These are phyloP conservation scores for Epicauta chinensis DNA, from an alignment of 1,140 invertebrate species.

Conservation along the genomic window DNA sequence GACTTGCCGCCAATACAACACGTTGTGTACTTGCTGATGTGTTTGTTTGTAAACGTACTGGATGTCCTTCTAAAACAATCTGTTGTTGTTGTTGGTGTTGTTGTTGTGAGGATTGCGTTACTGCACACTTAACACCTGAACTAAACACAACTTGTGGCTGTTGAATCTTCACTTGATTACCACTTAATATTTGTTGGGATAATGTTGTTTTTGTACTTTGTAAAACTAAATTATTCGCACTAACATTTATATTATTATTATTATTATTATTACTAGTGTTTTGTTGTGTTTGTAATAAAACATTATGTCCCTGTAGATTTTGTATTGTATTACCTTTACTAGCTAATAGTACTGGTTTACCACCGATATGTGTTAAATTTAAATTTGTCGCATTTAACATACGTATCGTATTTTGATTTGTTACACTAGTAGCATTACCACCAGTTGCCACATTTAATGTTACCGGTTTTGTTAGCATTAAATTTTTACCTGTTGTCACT, in stretches of 20 bases:
- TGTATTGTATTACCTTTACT: conserved; percentile 47
- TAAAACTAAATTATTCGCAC: conserved; percentile 11
- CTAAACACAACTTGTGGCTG: conserved; percentile 31
- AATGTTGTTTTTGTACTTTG: conserved; percentile 28
- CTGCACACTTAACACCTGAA: conserved; percentile 16
- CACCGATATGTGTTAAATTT: conserved; percentile 52
- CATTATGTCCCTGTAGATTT: conserved; percentile 40
- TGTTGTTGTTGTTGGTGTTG: too few species aligned
- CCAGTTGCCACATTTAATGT: conserved; percentile 19
- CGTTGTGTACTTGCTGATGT: conserved; percentile 42
- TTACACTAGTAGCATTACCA: conserved; percentile 22
- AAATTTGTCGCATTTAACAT: conserved; percentile 50
- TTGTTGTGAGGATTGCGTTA: conserved; percentile 9
- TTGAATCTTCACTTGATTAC: conserved; percentile 23
- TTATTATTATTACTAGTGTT: background rate
- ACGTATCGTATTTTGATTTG: conserved; percentile 38
- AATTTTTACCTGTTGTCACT: conserved; percentile 21
- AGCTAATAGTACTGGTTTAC: conserved; percentile 58
- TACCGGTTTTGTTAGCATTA: conserved; percentile 22
- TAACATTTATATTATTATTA: background rate
- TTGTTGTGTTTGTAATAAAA: conserved; percentile 34
- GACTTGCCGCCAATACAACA: conserved; percentile 58
- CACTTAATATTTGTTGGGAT: conserved; percentile 28
- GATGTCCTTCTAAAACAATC: conserved; percentile 44
- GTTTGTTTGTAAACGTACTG: conserved; percentile 36